Base-by-base conservation (phyloP, 2,888 invertebrate genomes). In the Ormyrus thymus region DNA sequence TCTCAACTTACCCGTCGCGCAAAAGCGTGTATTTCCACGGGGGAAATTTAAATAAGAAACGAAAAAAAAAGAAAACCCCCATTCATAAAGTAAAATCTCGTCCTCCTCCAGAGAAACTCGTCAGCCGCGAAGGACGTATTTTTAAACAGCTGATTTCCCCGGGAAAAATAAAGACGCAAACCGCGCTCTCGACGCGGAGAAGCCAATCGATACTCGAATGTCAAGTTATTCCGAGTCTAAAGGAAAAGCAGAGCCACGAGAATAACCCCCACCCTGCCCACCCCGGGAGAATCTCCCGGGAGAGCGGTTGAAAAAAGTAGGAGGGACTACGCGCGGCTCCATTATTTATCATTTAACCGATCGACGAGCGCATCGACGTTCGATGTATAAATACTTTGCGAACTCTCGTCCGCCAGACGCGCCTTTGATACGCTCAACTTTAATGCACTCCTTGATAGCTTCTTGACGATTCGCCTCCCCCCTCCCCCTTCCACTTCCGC, bases 161-260 rank as follows among this genome's bases (percentile, higher is more conserved):
- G n/a, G 9, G 50, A 15, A 48, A 56, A 15, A 55, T 13, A 48
- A 43, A 56, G 45, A 56, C 8, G 15, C 29, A 29, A 1, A 1
- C 29, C 29, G 9, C 7, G 10, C 50, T 65, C 15, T 58, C 13
- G 6, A 9, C 6, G 56, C 13, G 9, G n/a, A 64, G 5, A 51
- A 66, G 61, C 7, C 15, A 71, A 74, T 74, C 74, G 66, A 74
- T 74, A 74, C 13, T 66, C 29, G 74, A 74, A 65, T 66, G 74
- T 74, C 74, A 74, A 74, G 74, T 66, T 74, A 74, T 74, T 74
- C 56, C 59, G 50, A 15, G 43, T 9, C 50, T 13, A 2, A 2
- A 15, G 1, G 9, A n/a, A 46, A 45, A 51, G 43, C 59, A 74
- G 51, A 59, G 43, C 13, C 7, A 29, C 48, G 56, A 73, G 64